Evolutionary conservation across 2,113 vertebrate genomes (phyloP).

Genomic region (Anser cygnoides): DNA sequence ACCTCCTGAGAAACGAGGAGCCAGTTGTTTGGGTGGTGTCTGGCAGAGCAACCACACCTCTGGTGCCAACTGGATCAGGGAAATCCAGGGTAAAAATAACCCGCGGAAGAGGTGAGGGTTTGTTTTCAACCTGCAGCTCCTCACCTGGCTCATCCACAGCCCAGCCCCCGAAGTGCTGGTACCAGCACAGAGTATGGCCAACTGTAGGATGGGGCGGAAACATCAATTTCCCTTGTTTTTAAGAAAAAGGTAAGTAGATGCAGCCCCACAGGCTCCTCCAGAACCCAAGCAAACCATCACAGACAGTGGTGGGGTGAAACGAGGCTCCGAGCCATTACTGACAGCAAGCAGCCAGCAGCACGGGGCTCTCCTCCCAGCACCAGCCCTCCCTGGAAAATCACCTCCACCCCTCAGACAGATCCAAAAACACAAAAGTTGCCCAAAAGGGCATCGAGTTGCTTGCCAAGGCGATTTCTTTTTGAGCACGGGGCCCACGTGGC

Average conservation of each 20-base stretch:
- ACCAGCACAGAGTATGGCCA: not conserved
- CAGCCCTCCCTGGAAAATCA: not conserved
- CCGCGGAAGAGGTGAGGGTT: not conserved
- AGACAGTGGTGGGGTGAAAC: accelerated
- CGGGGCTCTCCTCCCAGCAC: not conserved
- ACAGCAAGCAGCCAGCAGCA: not conserved
- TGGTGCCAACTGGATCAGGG: not conserved
- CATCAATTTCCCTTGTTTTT: not conserved
- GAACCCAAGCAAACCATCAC: not conserved
- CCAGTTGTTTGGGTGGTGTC: not conserved
- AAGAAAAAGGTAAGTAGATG: not conserved
- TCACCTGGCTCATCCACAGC: not conserved
- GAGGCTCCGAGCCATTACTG: accelerated
- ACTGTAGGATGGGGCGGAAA: not conserved
- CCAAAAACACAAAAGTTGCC: not conserved
- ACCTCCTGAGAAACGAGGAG: not conserved
- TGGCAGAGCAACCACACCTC: not conserved
- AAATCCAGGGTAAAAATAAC: not conserved
- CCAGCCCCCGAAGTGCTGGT: accelerated
- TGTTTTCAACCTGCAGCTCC: not conserved
- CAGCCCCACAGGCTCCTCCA: not conserved
- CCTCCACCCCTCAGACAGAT: not conserved
- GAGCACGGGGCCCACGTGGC: not conserved
- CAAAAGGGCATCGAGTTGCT: not conserved
- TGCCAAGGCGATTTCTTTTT: not conserved